Percentiles rank a stretch among this genome's conserved stretches.
Conservation (phyloP, 2,888 invertebrate genomes). For the Scelioninae gen. 1 region DNA sequence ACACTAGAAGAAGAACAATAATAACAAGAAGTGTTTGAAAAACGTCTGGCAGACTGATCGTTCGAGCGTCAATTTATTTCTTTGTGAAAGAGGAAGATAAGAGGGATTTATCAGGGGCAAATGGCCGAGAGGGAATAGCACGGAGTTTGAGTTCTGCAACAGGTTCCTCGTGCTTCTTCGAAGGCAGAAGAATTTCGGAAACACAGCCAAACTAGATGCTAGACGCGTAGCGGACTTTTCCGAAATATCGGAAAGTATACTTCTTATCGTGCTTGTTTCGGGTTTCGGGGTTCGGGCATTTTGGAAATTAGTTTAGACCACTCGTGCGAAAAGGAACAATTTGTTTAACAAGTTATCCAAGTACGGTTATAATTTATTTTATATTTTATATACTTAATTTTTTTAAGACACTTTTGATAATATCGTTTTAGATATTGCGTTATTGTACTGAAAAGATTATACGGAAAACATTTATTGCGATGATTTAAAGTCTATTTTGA, state of each 20-base stretch:
- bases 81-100: conserved; percentile 2
- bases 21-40: conserved; percentile 15
- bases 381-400: not conserved
- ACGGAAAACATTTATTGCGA: no score
- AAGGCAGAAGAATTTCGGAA: conserved; percentile 38
- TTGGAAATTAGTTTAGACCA: conserved; percentile 33
- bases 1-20: not conserved
- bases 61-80: conserved; percentile 53
- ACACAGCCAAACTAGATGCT: conserved; percentile 36
- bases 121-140: conserved; percentile 39
- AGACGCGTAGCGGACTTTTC: conserved; percentile 46
- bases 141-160: conserved; percentile 46
- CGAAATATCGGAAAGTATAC: conserved; percentile 24
- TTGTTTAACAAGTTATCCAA: conserved; percentile 31
- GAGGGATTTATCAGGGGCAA: conserved; percentile 42
- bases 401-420: no score
- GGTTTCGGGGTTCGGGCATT: conserved; percentile 18
- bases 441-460: not conserved
- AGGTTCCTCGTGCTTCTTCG: conserved; percentile 55
- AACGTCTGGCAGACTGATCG: conserved; percentile 36
- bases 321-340: conserved; percentile 34
- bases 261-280: conserved; percentile 27
- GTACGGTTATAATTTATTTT: conserved; percentile 10
- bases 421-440: conserved; percentile 22
- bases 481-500: no score